Percentiles rank a stretch among this genome's conserved stretches.
These are phyloP conservation scores for Ptychoptera contaminata DNA, from an alignment of 2,888 invertebrate species.

Conservation along the genomic window DNA sequence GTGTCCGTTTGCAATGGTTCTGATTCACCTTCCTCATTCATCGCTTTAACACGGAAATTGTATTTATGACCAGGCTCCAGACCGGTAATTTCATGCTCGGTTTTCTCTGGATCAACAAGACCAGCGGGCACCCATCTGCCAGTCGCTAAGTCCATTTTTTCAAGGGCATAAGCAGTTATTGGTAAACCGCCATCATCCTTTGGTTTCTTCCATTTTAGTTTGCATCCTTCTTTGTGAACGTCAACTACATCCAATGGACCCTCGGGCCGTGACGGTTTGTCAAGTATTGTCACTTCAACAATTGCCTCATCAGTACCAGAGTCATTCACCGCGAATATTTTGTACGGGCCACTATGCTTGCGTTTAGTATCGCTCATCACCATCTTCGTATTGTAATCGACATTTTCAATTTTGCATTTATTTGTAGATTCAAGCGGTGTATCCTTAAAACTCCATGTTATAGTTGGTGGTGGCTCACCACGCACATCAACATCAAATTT, in stretches of 20 bases:
- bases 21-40: constrained; percentile 93
- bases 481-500: constrained; percentile 87
- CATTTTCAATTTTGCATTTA: constrained; percentile 65
- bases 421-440: constrained; percentile 50
- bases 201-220: constrained; percentile 86
- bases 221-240: constrained; percentile 86
- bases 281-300: constrained; percentile 76
- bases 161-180: constrained; percentile 77
- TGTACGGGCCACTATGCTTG: constrained; percentile 79
- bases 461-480: constrained; percentile 91
- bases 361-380: constrained; percentile 65
- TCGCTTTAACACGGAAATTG: constrained; percentile 93
- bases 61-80: constrained; percentile 91
- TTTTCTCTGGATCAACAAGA: constrained; percentile 63
- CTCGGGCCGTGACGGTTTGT: constrained; percentile 41
- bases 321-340: constrained; percentile 80
- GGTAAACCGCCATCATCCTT: constrained; percentile 93
- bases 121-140: constrained; percentile 83
- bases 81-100: constrained; percentile 66
- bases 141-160: constrained; percentile 82
- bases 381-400: constrained; percentile 82
- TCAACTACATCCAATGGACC: constrained; percentile 85
- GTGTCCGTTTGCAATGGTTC: constrained; percentile 85
- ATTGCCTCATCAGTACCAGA: constrained; percentile 89
- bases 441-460: constrained; percentile 49